Percentiles rank a stretch among this genome's conserved stretches.
Evolutionary conservation across 2,797 vertebrate genomes (phyloP).

Genomic region (Peromyscus aztecus): DNA sequence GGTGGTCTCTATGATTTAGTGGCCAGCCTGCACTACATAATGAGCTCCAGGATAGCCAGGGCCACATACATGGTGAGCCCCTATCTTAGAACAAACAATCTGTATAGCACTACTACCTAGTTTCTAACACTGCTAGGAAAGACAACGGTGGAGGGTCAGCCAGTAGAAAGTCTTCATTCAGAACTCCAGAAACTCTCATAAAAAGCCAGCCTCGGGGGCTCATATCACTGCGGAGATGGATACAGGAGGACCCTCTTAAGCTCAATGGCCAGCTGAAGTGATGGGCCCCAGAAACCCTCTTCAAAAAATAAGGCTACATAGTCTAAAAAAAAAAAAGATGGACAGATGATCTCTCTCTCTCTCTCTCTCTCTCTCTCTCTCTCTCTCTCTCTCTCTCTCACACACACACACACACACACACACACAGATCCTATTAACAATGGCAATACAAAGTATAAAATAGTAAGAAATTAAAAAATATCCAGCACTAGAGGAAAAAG

Average conservation of each 20-base stretch:
- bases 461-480: constrained; percentile 33
- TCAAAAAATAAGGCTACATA: background rate
- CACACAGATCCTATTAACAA: constrained; percentile 30
- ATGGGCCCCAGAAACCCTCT: background rate
- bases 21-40: background rate
- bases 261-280: background rate
- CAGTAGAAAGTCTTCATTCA: background rate
- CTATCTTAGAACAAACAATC: background rate
- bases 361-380: background rate
- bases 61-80: background rate
- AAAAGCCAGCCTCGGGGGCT: background rate
- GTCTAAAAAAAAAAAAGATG: background rate
- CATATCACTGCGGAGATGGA: background rate
- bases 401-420: background rate
- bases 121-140: constrained; percentile 38
- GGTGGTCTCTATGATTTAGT: background rate
- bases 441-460: constrained; percentile 44
- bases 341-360: background rate
- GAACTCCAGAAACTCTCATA: background rate
- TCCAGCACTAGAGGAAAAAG: constrained; percentile 24
- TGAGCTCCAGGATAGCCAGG: background rate
- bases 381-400: no score
- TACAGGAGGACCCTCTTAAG: background rate
- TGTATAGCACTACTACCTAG: background rate
- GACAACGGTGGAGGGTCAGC: background rate